These are phyloP conservation scores for Ormyrus rosae DNA, from an alignment of 2,888 invertebrate species.

Conservation along the genomic window DNA sequence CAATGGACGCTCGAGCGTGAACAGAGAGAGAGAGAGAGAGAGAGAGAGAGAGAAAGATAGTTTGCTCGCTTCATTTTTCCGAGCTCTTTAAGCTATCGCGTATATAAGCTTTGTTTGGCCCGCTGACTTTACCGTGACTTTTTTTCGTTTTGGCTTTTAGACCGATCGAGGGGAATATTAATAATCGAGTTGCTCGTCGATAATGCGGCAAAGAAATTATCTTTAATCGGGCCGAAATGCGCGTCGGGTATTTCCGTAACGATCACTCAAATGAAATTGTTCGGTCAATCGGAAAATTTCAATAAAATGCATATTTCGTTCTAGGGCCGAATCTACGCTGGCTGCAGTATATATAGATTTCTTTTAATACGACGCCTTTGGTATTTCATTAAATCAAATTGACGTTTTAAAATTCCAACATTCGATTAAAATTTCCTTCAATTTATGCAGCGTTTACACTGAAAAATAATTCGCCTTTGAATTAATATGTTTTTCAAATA, in stretches of 20 bases:
- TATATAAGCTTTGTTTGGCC: slow-evolving; percentile 4
- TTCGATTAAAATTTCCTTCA: no score
- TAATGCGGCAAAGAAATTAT: slow-evolving; percentile 2
- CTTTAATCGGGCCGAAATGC: slow-evolving; percentile 24
- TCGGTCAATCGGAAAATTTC: slow-evolving; percentile 37
- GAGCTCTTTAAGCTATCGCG: slow-evolving; percentile 19
- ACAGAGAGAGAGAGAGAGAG: not conserved
- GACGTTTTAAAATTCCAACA: no score
- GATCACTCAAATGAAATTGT: slow-evolving; percentile 11
- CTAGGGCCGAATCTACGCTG: not conserved
- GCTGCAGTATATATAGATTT: no score
- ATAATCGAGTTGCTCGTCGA: slow-evolving; percentile 26
- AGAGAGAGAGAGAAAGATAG: not conserved
- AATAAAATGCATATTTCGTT: slow-evolving; percentile 20
- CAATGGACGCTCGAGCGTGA: slow-evolving; percentile 4
- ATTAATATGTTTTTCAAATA: no score
- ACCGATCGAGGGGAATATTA: slow-evolving; percentile 9
- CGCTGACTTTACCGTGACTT: not conserved
- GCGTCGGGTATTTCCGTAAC: slow-evolving; percentile 1
- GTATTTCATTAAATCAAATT: no score
- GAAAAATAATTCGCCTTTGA: no score
- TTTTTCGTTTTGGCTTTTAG: no score
- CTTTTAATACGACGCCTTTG: no score
- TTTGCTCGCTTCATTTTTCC: slow-evolving; percentile 1
- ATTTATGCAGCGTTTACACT: no score